A percentile compares a stretch with the other conserved stretches of the same genome.
These are phyloP conservation scores for Epirrita christyi DNA, from an alignment of 2,888 invertebrate species.

Conservation along the genomic window DNA sequence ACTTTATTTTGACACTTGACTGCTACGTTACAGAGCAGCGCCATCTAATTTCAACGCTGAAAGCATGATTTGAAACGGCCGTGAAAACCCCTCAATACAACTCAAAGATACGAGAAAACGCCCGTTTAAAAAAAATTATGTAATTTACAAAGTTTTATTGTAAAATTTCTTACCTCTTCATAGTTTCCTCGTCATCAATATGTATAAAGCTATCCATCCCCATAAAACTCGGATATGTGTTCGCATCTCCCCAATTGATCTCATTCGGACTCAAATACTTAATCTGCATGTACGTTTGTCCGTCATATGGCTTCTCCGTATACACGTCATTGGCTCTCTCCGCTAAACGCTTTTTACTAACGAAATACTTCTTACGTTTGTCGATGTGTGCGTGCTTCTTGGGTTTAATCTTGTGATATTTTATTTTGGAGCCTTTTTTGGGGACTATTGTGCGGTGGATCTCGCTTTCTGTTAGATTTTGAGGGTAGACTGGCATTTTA, in stretches of 20 bases:
- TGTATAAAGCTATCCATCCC: slow-evolving; percentile 94
- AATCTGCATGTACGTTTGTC: slow-evolving; percentile 78
- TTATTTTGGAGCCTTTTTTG: slow-evolving; percentile 71
- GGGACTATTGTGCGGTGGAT: slow-evolving; percentile 68
- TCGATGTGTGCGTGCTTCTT: slow-evolving; percentile 63
- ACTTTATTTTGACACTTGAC: too few species aligned
- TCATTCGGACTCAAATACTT: slow-evolving; percentile 74
- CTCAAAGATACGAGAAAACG: too few species aligned
- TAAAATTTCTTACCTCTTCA: slow-evolving; percentile 89
- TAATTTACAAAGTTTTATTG: too few species aligned
- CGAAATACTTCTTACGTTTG: slow-evolving; percentile 65
- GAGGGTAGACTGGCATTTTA: slow-evolving; percentile 54
- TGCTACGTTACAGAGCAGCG: too few species aligned
- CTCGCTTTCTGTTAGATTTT: slow-evolving; percentile 62
- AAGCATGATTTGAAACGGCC: too few species aligned
- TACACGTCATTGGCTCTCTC: slow-evolving; percentile 60
- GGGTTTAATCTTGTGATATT: slow-evolving; percentile 60
- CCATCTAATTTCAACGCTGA: too few species aligned
- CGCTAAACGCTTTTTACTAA: slow-evolving; percentile 61
- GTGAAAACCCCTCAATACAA: too few species aligned
- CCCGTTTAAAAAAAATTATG: too few species aligned
- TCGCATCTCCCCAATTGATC: slow-evolving; percentile 74
- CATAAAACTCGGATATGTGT: slow-evolving; percentile 89
- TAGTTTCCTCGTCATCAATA: slow-evolving; percentile 93
- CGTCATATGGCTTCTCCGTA: slow-evolving; percentile 68